Evolutionary conservation across 2,797 vertebrate genomes (phyloP), one percentile per base, ranked within the genome.

Genomic region (Gymnothorax reevesii): DNA sequence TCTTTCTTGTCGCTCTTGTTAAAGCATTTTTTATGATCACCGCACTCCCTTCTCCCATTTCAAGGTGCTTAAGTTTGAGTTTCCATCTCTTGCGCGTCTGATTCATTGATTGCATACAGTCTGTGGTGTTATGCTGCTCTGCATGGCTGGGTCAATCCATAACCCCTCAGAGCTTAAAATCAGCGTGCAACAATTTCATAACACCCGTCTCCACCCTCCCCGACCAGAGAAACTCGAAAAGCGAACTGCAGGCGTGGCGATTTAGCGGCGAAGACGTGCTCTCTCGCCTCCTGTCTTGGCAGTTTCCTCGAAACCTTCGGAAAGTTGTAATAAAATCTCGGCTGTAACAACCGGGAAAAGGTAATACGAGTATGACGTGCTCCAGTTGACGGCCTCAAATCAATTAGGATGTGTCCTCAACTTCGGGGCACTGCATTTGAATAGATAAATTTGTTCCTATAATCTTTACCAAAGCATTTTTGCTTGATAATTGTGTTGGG

Each of bases 11-110:
- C 25, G 55, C 25, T 49, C 49, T 59, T 42, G 73, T 25, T 64
- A 77, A 77, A 57, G 71, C 73, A 77, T 60, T 83, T 64, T 83
- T 71, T 83, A 27, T 79, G 10, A 33, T 57, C 22, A 20, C 6
- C 15, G 3, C 15, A 22, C 27, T 10, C 66, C 49, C 62, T 62
- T 42, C 59, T n/a, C 57, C 3, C 73, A 17, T 79, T 80, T 22
- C 4, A 9, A 22, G 2, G 7, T 7, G 49, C 22, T 54, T 79
- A 17, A 79, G 49, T 20, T 7, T 7, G 75, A 22, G 54, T 80
- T 80, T 52, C 42, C 7, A n/a, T 52, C 75, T n/a, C 15, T 54
- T 42, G 8, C 49, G 20, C n/a, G 25, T 55, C 25, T 20, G 0
- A 22, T 20, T 9, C 33, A 42, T 42, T 42, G 33, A 42, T 2